Percentiles rank a stretch among this genome's conserved stretches.
phyloP scores from a whole-genome alignment of 2,797 vertebrate species.

The Tauraco hartlaubi region DNA sequence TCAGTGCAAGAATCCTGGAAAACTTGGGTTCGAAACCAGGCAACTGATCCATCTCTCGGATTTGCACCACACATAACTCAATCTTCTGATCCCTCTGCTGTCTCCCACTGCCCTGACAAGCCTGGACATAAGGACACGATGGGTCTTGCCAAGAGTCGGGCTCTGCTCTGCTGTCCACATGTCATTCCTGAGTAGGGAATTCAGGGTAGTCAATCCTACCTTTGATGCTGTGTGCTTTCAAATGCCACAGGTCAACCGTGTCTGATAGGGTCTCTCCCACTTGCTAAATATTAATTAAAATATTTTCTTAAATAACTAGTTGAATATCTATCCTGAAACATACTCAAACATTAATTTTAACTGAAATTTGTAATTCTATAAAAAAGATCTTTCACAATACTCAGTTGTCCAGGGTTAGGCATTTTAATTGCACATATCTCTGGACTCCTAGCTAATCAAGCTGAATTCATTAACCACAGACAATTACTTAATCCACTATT shows the following conservation, averaged over 20 bases:
- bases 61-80: neutral
- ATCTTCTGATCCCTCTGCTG: neutral
- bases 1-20: neutral
- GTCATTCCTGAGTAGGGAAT: neutral
- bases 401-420: neutral
- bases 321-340: neutral
- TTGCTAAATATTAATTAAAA: neutral
- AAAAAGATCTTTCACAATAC: neutral
- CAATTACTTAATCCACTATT: slow-evolving; percentile 1
- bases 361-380: neutral
- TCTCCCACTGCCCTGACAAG: neutral
- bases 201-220: neutral
- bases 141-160: neutral
- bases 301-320: neutral
- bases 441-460: neutral
- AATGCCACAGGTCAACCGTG: neutral
- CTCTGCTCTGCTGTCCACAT: neutral
- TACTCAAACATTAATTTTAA: neutral
- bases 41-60: neutral
- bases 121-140: accelerated
- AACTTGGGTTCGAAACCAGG: neutral
- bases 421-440: neutral
- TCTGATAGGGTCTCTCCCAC: neutral
- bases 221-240: neutral
- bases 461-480: neutral